Evolutionary conservation across 2,888 invertebrate species (phyloP).

Genomic region (Xylota segnis): DNA sequence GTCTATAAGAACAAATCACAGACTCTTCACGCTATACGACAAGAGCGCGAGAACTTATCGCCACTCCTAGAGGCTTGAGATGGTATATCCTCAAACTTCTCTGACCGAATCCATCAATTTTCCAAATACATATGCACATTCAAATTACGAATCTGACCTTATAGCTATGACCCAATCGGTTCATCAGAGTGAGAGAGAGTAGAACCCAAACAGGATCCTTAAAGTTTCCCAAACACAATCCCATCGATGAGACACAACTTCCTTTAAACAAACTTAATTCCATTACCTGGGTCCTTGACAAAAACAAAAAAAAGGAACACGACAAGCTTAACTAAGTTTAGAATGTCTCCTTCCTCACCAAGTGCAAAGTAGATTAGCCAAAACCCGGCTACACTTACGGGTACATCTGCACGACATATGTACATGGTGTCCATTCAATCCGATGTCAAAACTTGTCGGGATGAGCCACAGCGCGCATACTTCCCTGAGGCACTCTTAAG

Average conservation of each 20-base stretch:
- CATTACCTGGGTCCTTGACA: slow-evolving; percentile 12
- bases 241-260: not conserved
- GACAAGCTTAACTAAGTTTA: slow-evolving; percentile 4
- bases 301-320: not conserved
- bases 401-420: not conserved
- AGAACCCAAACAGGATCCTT: not conserved
- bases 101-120: too few species aligned
- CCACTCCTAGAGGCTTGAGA: too few species aligned
- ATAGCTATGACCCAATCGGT: not conserved
- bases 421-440: slow-evolving; percentile 1
- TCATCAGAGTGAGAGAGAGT: not conserved
- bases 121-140: not conserved
- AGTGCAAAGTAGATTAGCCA: not conserved
- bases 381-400: not conserved
- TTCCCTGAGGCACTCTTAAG: not conserved
- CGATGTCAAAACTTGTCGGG: slow-evolving; percentile 5
- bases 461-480: not conserved
- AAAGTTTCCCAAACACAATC: slow-evolving; percentile 3
- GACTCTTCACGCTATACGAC: too few species aligned
- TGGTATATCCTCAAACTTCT: not conserved
- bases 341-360: not conserved
- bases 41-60: too few species aligned
- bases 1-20: too few species aligned
- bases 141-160: not conserved
- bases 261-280: slow-evolving; percentile 11